A percentile compares a stretch with the other conserved stretches of the same genome.
These are phyloP conservation scores for Macrotis lagotis DNA, from an alignment of 2,113 vertebrate genomes.

Conservation along the genomic window DNA sequence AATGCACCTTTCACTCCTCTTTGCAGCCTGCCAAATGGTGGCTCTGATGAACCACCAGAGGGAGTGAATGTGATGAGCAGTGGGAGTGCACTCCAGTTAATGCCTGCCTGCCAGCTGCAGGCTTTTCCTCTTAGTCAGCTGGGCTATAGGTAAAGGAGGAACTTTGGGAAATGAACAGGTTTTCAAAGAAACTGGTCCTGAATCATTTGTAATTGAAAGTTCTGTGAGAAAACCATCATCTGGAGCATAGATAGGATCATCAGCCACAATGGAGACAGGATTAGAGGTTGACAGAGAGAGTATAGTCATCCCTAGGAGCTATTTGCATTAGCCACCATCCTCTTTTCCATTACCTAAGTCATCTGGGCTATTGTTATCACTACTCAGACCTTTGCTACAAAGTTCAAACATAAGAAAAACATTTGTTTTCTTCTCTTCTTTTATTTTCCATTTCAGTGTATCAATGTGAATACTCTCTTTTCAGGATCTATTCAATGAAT, in stretches of 20 bases:
- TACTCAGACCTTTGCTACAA: background rate
- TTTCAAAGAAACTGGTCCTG: constrained; percentile 22
- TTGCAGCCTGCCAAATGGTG: constrained; percentile 8
- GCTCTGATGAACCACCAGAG: constrained; percentile 11
- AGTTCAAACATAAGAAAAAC: constrained; percentile 10
- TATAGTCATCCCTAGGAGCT: background rate
- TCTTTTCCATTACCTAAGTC: background rate
- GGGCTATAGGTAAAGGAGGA: background rate
- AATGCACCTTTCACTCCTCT: background rate
- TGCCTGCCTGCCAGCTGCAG: background rate
- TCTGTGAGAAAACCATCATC: background rate
- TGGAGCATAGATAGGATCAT: constrained; percentile 14
- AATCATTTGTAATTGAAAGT: background rate
- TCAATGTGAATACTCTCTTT: background rate
- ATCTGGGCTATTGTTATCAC: background rate
- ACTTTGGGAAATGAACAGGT: background rate
- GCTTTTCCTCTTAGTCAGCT: background rate
- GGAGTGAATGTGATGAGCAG: background rate
- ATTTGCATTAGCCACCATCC: background rate
- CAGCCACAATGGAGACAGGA: background rate
- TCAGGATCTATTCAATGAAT: background rate
- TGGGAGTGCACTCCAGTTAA: background rate
- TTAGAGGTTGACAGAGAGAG: background rate
- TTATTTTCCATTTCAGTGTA: background rate
- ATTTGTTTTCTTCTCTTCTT: background rate